Conservation (phyloP, 2,888 invertebrate genomes). For the Caenorhabditis panamensis region DNA sequence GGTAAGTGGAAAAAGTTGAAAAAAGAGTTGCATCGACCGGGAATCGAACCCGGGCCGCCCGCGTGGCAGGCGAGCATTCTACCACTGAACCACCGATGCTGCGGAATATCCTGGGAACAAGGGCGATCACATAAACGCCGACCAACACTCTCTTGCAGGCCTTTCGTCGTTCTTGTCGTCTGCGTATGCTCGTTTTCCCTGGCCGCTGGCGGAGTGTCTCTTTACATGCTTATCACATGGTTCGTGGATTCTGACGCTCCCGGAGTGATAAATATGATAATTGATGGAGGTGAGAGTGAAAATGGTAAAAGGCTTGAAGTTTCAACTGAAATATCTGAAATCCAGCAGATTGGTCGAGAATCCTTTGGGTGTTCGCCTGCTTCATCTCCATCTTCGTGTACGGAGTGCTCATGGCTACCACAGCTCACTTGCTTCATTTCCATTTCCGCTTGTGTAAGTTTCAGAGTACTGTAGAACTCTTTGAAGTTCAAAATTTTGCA, state of each 20-base stretch:
- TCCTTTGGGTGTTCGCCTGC: conserved; percentile 32
- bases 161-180: conserved; percentile 43
- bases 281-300: conserved; percentile 16
- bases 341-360: conserved; percentile 28
- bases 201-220: neutral
- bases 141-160: conserved; percentile 19
- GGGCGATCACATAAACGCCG: neutral
- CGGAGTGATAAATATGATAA: neutral
- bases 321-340: neutral
- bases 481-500: conserved; percentile 56
- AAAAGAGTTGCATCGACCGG: conserved; percentile 71
- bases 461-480: neutral
- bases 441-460: conserved; percentile 70
- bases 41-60: conserved; percentile 77
- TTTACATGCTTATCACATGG: conserved; percentile 21
- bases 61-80: conserved; percentile 78
- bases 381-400: conserved; percentile 31
- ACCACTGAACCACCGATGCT: conserved; percentile 76
- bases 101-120: neutral
- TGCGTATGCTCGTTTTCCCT: conserved; percentile 27
- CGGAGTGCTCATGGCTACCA: conserved; percentile 36
- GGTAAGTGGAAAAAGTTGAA: conserved; percentile 61
- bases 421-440: conserved; percentile 71
- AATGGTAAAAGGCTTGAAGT: neutral
- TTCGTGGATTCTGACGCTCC: neutral